phyloP scores from a whole-genome alignment of 2,888 invertebrate species.

The Lithophane socia region DNA sequence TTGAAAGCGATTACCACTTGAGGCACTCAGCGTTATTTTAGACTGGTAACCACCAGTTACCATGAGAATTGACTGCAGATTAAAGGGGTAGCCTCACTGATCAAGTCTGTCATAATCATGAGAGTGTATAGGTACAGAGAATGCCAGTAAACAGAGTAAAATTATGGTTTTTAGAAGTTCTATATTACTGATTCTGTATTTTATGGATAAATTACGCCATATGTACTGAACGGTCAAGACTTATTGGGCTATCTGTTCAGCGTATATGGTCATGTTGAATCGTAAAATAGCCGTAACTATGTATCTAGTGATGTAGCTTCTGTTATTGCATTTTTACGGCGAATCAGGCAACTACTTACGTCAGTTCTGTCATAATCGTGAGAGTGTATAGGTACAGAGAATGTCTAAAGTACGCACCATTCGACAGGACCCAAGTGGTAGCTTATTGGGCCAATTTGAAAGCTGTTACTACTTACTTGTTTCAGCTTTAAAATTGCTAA shows the following conservation, averaged over 20 bases:
- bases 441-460: no score
- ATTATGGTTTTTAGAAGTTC: neutral
- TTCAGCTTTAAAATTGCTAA: no score
- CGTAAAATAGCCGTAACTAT: conserved; percentile 34
- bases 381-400: no score
- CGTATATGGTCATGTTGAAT: conserved; percentile 5
- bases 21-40: neutral
- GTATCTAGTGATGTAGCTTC: conserved; percentile 20
- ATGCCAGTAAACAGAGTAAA: no score
- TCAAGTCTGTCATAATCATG: no score
- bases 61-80: no score
- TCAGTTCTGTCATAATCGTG: neutral
- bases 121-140: no score
- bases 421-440: neutral
- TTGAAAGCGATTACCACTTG: neutral
- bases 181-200: neutral
- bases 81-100: neutral
- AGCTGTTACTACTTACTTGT: no score
- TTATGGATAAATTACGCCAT: neutral
- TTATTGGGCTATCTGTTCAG: neutral
- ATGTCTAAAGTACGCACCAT: neutral
- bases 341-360: neutral
- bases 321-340: conserved; percentile 22
- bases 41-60: neutral
- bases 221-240: neutral